Percentiles rank a stretch among this genome's conserved stretches.
Conservation (phyloP, 2,888 invertebrate species). For the Cryptops parisi region DNA sequence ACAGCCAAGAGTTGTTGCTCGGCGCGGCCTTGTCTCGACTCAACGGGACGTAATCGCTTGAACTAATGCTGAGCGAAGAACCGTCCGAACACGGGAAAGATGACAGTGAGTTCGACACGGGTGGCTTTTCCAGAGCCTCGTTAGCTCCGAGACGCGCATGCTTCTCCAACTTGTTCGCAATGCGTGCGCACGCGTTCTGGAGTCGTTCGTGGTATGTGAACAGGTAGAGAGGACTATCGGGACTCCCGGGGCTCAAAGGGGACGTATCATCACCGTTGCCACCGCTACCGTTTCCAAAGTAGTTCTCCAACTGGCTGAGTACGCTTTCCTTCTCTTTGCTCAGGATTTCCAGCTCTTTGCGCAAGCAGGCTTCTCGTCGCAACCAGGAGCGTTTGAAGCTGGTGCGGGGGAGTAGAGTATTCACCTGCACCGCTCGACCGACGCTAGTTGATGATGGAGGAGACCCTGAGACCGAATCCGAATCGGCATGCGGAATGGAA, state of each 20-base stretch:
- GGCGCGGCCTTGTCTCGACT: background rate
- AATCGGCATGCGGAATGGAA: too few species aligned
- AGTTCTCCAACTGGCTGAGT: background rate
- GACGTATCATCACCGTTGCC: background rate
- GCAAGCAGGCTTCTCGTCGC: conserved; percentile 8
- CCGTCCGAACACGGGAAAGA: background rate
- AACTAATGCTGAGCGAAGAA: background rate
- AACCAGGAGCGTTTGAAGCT: background rate
- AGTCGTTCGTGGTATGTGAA: conserved; percentile 6
- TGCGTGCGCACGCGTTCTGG: conserved; percentile 7
- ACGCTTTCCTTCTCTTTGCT: conserved; percentile 8
- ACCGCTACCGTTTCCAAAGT: background rate
- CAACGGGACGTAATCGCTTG: background rate
- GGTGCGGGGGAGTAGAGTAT: background rate
- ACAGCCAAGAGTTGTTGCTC: background rate
- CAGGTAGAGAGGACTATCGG: conserved; percentile 5
- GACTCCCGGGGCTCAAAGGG: background rate
- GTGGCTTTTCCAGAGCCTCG: background rate
- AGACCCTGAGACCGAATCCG: too few species aligned
- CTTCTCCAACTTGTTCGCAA: conserved; percentile 8
- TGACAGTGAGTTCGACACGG: background rate
- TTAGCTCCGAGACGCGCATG: background rate
- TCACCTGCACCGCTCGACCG: conserved; percentile 2
- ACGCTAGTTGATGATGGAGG: background rate
- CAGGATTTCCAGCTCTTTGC: conserved; percentile 11